These are phyloP conservation scores for Halictus ligatus DNA, from an alignment of 2,888 invertebrate genomes.

Conservation along the genomic window DNA sequence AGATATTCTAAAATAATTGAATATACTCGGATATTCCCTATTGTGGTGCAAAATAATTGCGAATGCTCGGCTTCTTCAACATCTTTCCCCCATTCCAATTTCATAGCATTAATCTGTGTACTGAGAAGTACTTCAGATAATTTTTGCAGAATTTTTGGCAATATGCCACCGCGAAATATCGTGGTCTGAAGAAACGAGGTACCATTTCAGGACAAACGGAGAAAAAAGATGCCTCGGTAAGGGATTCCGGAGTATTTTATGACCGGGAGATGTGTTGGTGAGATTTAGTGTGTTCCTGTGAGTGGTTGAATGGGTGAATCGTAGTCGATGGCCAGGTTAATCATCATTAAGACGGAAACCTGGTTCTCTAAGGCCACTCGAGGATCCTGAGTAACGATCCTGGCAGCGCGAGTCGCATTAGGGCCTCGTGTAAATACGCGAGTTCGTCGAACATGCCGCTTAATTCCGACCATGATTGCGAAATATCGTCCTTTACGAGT, in stretches of 20 bases:
- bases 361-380: constrained; percentile 60
- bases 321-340: constrained; percentile 73
- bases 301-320: constrained; percentile 51
- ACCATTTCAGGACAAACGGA: neutral
- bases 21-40: no score
- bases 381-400: constrained; percentile 74
- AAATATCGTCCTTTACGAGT: constrained; percentile 48
- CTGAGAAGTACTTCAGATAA: neutral
- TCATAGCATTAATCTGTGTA: neutral
- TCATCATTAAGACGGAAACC: constrained; percentile 74
- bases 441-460: constrained; percentile 58
- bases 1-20: no score
- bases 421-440: constrained; percentile 64
- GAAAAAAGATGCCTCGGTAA: constrained; percentile 30
- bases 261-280: constrained; percentile 19
- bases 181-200: neutral
- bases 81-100: neutral
- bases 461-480: constrained; percentile 56
- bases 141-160: neutral
- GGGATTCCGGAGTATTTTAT: constrained; percentile 59
- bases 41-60: no score
- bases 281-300: constrained; percentile 60
- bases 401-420: constrained; percentile 66
- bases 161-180: neutral
- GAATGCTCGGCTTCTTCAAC: neutral